Base-by-base conservation (phyloP, 2,797 vertebrate genomes). In the Lutjanus campechanus region DNA sequence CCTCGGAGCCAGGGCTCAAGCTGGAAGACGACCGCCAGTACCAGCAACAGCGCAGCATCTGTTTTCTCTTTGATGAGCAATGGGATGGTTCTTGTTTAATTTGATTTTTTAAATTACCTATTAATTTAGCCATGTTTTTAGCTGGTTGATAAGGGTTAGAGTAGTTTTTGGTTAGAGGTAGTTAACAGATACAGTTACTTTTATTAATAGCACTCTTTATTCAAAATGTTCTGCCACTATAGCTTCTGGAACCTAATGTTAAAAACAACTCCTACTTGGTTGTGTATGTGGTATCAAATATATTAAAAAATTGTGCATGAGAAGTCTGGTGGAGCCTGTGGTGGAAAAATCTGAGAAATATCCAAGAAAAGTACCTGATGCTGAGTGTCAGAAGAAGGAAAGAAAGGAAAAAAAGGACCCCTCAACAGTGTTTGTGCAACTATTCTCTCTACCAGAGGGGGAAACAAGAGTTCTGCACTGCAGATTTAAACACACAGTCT, bases 21-120 rank as follows among this genome's bases (percentile, higher is more conserved):
- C 40, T 78, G 50, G 66, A 81, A 49, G 44, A 46, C 41, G 85
- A 86, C 54, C 81, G 86, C 84, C 76, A 65, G 63, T 12, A 68
- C 40, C 75, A 61, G 66, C 49, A 73, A 60, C 79, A 77, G 69
- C 47, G 55, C 49, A 59, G 67, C 51, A 50, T 74, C 74, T 63
- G 80, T 22, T 69, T 76, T 53, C 58, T 67, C 53, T 65, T 2
- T 78, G 22, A 54, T 63, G 50, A 68, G 75, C 55, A 62, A 77
- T 70, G 13, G 7, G 6, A 9, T 8, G 25, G 25, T 66, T 71
- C 75, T 47, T 66, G n/a, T 85, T 66, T 49, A 43, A 17, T 72
- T 73, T 69, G 11, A 78, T n/a, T 59, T 20, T 17, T 59, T 64
- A 43, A 44, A 59, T 67, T 9, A 72, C 54, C 43, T 16, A 44